A percentile compares a stretch with the other conserved stretches of the same genome.
Conservation (phyloP, 2,888 invertebrate genomes). For the Phasia obesa region DNA sequence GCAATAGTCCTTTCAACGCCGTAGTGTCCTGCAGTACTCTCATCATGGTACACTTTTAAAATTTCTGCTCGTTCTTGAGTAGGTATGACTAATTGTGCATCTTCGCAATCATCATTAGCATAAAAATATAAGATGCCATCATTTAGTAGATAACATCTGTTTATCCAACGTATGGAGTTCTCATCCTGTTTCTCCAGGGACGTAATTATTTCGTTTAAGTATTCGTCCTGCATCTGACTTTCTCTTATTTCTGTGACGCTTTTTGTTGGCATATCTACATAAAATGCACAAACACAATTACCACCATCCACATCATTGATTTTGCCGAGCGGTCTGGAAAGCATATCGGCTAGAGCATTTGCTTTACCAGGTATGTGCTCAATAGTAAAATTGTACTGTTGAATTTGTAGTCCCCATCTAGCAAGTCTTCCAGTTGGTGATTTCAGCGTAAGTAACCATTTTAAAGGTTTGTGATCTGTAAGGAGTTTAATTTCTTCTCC, state of each 20-base stretch:
- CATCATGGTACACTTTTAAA: constrained; percentile 60
- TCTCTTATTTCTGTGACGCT: constrained; percentile 44
- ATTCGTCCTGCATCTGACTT: constrained; percentile 33
- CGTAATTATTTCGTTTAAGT: constrained; percentile 10
- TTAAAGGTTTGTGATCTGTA: constrained; percentile 75
- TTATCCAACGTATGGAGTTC: constrained; percentile 9
- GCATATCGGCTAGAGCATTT: constrained; percentile 54
- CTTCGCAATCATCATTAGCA: constrained; percentile 45
- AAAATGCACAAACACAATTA: constrained; percentile 40
- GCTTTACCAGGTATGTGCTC: constrained; percentile 78
- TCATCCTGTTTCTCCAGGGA: constrained; percentile 35
- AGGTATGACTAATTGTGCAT: constrained; percentile 53
- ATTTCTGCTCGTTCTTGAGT: constrained; percentile 41
- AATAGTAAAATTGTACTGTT: constrained; percentile 79
- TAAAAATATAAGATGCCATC: constrained; percentile 58
- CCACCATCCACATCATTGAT: no score
- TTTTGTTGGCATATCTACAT: constrained; percentile 46
- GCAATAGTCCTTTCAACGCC: constrained; percentile 60
- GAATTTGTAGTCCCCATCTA: constrained; percentile 81
- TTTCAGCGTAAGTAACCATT: constrained; percentile 79
- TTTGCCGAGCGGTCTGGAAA: constrained; percentile 57
- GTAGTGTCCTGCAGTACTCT: constrained; percentile 68
- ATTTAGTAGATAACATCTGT: constrained; percentile 22
- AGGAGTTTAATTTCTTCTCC: background rate
- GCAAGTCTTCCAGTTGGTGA: constrained; percentile 72